Base-by-base conservation (phyloP, 2,888 invertebrate species). In the Euproctis similis region DNA sequence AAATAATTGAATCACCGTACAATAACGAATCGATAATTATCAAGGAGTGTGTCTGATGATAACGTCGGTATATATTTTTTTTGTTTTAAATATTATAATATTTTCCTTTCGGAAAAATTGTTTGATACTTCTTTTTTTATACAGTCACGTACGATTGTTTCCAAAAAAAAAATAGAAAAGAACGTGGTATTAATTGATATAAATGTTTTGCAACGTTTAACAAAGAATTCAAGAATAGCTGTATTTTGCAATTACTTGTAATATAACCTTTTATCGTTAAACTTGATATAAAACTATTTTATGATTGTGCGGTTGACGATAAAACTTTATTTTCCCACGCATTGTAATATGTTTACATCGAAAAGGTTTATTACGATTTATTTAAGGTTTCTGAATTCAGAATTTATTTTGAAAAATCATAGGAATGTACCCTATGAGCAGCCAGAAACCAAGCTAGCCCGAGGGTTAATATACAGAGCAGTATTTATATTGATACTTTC, bases 21-120 rank as follows among this genome's bases (percentile, higher is more conserved):
- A 46, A 39, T 46, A 39, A 26, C 48, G 43, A 48, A 48, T 48
- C 21, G 36, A 31, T 48, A 39, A 48, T 50, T 38, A 4, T 6
- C 24, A 35, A 50, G 43, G 31, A 40, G 46, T 41, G 40, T 46
- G 35, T 40, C 50, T 36, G 31, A 43, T 38, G 29, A 11, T 22
- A 24, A 19, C 34, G 31, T 37, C 14, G 44, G 36, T 39, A 46
- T 42, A 39, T 42, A 46, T 49, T 37, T 28, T 30, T 25, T 31
- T 30, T 30, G 22, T 28, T 17, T 20, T 17, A 30, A 34, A 23
- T 23, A 34, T 34, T 30, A 30, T 18, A 30, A 11, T 34, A 7
- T 34, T 34, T 30, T 20, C 12, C 24, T 34, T 19, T 30, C 30
- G 14, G 16, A 24, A 23, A 26, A 11, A 16, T 30, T 34, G 24